A percentile compares a stretch with the other conserved stretches of the same genome.
phyloP scores from a whole-genome alignment of 2,888 invertebrate genomes.

The Bunonema sp. region DNA sequence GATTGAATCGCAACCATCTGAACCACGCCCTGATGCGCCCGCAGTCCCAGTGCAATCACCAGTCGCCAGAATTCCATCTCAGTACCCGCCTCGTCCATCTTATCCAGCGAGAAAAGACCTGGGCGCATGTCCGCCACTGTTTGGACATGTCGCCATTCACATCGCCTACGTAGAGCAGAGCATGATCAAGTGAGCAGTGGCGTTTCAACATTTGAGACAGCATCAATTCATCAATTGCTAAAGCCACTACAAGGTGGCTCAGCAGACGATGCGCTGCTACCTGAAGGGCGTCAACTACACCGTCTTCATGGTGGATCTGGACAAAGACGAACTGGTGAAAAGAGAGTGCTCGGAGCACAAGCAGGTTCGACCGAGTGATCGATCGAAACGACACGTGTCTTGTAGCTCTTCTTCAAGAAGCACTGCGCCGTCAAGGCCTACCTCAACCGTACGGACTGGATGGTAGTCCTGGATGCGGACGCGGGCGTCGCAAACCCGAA shows the following conservation, averaged over 20 bases:
- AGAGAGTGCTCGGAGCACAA: constrained; percentile 20
- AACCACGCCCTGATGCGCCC: too few species aligned
- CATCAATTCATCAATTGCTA: background rate
- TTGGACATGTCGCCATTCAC: constrained; percentile 21
- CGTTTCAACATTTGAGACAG: background rate
- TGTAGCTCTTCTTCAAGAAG: constrained; percentile 38
- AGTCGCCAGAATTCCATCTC: too few species aligned
- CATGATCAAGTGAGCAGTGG: constrained; percentile 12
- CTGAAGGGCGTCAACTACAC: constrained; percentile 28
- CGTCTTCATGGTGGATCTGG: constrained; percentile 27
- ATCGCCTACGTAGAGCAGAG: constrained; percentile 18
- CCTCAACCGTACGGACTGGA: constrained; percentile 37
- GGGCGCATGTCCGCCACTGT: constrained; percentile 18
- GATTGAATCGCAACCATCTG: too few species aligned
- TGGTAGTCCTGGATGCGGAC: constrained; percentile 41
- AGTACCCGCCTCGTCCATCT: too few species aligned
- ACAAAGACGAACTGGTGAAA: constrained; percentile 22
- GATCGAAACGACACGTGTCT: background rate
- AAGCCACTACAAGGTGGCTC: constrained; percentile 34
- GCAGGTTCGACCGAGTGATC: constrained; percentile 13
- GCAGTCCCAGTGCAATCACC: too few species aligned
- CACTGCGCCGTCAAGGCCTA: constrained; percentile 40
- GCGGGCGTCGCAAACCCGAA: constrained; percentile 15
- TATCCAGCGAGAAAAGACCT: constrained; percentile 11
- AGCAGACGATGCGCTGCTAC: constrained; percentile 31